Evolutionary conservation across 2,797 vertebrate genomes (phyloP).

Genomic region (Ceryle rudis): DNA sequence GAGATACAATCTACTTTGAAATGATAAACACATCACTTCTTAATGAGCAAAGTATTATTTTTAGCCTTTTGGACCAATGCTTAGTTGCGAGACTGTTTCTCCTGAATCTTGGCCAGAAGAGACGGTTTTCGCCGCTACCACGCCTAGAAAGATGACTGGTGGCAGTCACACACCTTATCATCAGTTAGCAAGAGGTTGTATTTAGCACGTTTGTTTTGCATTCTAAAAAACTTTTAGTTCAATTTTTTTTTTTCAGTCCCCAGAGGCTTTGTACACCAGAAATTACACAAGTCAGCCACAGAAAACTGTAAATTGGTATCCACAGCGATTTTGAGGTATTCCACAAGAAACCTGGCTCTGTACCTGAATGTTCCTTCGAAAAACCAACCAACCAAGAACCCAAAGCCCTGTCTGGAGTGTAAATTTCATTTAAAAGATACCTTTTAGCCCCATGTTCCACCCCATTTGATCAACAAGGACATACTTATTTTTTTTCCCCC

Average conservation of each 20-base stretch:
- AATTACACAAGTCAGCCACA: slow-evolving; percentile 55
- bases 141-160: background rate
- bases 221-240: background rate
- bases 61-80: slow-evolving; percentile 5
- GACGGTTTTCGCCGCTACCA: background rate
- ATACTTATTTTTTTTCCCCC: background rate
- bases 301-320: slow-evolving; percentile 6
- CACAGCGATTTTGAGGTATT: slow-evolving; percentile 58
- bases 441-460: background rate
- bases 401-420: background rate
- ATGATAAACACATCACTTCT: slow-evolving; percentile 34
- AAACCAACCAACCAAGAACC: background rate
- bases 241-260: background rate
- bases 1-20: background rate
- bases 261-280: slow-evolving; percentile 61
- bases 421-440: background rate
- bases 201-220: background rate
- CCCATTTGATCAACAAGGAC: background rate
- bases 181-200: background rate
- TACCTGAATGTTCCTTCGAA: slow-evolving; percentile 52
- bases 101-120: background rate
- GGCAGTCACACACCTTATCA: background rate
- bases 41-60: background rate
- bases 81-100: background rate
- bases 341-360: slow-evolving; percentile 37